Base-by-base conservation (phyloP, 2,888 invertebrate genomes). In the Linnaemya vulpina region DNA sequence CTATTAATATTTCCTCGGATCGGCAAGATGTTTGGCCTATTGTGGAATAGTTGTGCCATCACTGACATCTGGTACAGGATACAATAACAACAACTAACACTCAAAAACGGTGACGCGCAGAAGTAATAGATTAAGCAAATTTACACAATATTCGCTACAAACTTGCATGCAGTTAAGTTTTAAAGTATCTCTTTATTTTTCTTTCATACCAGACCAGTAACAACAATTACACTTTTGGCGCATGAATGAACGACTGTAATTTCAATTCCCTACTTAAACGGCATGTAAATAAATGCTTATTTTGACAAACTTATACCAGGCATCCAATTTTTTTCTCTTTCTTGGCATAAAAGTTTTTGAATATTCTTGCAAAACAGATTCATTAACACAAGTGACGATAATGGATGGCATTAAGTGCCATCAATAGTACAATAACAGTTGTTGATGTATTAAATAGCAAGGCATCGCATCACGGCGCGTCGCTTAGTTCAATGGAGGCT, bases 331-430 rank as follows among this genome's bases (percentile, higher is more conserved):
- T 20, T 46, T 53, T 43, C 8, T 71, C 1, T 9, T 62, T 40
- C 17, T 38, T 38, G 4, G 10, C 38, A 38, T 10, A 38, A 38
- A 8, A 38, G 9, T 65, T 53, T 71, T n/a, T n/a, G n/a, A 46
- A 71, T 55, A 71, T 53, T 71, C 15, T 70, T 68, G 49, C 75
- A 53, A 63, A 40, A 65, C 38, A 53, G 65, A 82, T 85, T 82
- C 78, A 85, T 85, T 85, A 82, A 82, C 74, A 75, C 78, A 82
- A 79, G 78, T 85, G 78, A 85, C 78, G 82, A 85, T 85, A 85
- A 82, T 82, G 78, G 65, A 82, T 85, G 82, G 78, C 46, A 75
- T 82, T 67, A 81, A 85, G 70, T 79, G 78, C 60, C 80, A 75
- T 75, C 75, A 78, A 67, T 65, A 55, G 15, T n/a, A 20, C 30